phyloP scores from a whole-genome alignment of 2,888 invertebrate species.

The Rhorus exstirpatorius region DNA sequence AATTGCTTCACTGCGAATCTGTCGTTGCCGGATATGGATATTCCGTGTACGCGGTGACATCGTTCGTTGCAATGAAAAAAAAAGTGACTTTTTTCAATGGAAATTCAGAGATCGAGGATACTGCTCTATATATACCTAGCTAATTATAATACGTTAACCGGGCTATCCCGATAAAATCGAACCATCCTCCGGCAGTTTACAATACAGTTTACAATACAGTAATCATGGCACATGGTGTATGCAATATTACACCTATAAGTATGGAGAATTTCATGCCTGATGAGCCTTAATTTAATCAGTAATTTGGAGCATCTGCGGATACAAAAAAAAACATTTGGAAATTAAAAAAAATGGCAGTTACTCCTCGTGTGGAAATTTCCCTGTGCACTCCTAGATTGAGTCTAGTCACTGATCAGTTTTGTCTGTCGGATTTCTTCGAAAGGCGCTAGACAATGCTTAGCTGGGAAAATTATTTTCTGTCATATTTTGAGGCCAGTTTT shows the following conservation, averaged over 20 bases:
- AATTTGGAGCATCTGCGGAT: neutral
- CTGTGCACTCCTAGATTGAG: no score
- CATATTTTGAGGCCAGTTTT: no score
- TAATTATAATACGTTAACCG: slow-evolving; percentile 11
- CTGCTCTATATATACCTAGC: neutral
- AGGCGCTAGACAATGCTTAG: no score
- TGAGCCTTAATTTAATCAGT: neutral
- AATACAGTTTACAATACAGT: neutral
- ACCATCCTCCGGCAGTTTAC: neutral
- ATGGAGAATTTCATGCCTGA: neutral
- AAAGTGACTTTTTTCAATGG: neutral
- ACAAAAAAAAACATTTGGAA: neutral
- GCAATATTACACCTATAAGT: neutral
- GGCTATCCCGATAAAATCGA: slow-evolving; percentile 16
- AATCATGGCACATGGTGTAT: neutral
- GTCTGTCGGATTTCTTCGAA: no score
- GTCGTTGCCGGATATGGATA: neutral
- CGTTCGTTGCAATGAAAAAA: neutral
- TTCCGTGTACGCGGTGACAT: neutral
- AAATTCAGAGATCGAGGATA: neutral
- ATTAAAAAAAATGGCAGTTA: no score
- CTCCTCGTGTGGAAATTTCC: no score
- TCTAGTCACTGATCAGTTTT: no score
- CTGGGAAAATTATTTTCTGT: no score
- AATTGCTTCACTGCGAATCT: slow-evolving; percentile 22